Evolutionary conservation across 1,140 invertebrate species (phyloP), one percentile per base, ranked within the genome.

Genomic region (Potamilus streckersoni): DNA sequence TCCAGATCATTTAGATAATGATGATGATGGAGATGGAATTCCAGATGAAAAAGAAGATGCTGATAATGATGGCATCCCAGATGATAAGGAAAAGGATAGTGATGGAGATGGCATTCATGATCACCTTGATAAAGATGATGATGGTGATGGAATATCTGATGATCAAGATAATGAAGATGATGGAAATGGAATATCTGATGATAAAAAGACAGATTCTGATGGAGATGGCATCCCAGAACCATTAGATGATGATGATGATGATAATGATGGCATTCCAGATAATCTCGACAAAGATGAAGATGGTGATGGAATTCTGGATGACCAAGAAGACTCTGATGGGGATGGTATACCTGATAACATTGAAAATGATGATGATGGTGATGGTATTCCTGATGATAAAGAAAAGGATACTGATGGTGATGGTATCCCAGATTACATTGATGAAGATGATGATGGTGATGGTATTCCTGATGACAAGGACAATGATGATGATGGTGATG

Each of bases 61-160:
- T 63, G 81, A 85, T 67, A 74, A 73, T 62, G 84, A 86, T 79
- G 82, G 81, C 19, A 83, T 82, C n/a, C 64, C 73, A 74, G 64
- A 72, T 67, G 65, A 55, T 13, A 49, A 67, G 49, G 74, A 79
- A 49, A 23, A 23, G 23, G 86, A 88, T 79, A 83, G 79, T 31
- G 85, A 89, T 77, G 84, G 84, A 59, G 86, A 87, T 79, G 85
- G 83, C 56, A 82, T 85, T 59, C 75, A 80, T 14, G 68, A 78
- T 59, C 70, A 80, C 62, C 71, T 83, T 17, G 74, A 77, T 31
- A 68, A 80, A n/a, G 76, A 80, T 74, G 80, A 78, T 55, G 78
- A 82, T 73, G 83, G 84, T 78, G 84, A 89, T 72, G 86, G 86
- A 57, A 84, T 88, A 68, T 83, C 84, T 55, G 85, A 89, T 74